Evolutionary conservation across 2,888 invertebrate species (phyloP).

Genomic region (Acrobasis repandana): DNA sequence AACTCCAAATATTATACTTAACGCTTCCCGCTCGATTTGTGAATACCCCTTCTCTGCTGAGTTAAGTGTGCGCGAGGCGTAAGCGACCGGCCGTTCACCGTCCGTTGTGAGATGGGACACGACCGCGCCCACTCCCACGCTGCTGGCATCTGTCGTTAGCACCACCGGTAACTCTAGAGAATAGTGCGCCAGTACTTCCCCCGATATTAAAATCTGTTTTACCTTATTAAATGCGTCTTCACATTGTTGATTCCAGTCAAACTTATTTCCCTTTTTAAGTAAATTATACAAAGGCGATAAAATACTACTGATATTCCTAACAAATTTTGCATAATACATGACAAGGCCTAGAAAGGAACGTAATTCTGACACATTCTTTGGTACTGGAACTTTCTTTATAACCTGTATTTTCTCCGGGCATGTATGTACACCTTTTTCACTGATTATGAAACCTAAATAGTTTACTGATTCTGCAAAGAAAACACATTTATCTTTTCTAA

Average conservation of each 20-base stretch:
- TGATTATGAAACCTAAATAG: neutral
- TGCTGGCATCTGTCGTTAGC: neutral
- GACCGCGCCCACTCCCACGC: neutral
- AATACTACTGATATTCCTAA: neutral
- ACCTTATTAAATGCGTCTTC: neutral
- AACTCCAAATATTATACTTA: conserved; percentile 21
- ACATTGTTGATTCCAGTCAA: neutral
- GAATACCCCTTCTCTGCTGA: neutral
- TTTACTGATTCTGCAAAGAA: neutral
- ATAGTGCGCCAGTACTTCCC: neutral
- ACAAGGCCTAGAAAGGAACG: neutral
- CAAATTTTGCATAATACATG: neutral
- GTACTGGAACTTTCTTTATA: neutral
- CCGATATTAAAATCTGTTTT: neutral
- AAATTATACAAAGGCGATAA: neutral
- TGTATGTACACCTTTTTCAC: neutral
- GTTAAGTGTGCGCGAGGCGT: conserved; percentile 12
- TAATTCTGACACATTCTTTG: neutral
- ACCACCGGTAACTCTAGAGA: neutral
- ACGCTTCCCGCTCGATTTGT: conserved; percentile 10
- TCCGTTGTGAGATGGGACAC: neutral
- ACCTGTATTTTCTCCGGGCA: neutral
- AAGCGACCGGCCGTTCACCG: conserved; percentile 13
- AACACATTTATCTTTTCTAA: neutral
- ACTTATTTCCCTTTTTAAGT: neutral